A percentile compares a stretch with the other conserved stretches of the same genome.
Evolutionary conservation across 1,140 invertebrate species (phyloP).

Genomic region (Drosophila miranda): DNA sequence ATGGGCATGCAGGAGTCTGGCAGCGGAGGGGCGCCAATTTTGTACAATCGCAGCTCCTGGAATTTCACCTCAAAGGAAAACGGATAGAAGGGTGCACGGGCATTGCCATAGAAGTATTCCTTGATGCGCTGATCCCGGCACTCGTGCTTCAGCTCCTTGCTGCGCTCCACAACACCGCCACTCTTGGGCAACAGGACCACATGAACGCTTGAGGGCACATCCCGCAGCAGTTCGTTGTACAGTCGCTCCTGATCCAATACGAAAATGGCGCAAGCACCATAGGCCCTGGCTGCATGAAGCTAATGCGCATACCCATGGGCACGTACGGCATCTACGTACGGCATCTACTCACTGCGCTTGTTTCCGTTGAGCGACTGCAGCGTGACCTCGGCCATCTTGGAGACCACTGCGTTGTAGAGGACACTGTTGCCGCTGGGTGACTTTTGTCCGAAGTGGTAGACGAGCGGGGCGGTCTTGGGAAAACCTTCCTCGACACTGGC

Average conservation of each 20-base stretch:
- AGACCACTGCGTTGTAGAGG: slow-evolving; percentile 93
- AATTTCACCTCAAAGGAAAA: slow-evolving; percentile 96
- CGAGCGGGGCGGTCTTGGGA: slow-evolving; percentile 93
- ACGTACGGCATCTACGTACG: too few relatives aligned
- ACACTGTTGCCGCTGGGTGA: slow-evolving; percentile 89
- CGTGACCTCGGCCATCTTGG: slow-evolving; percentile 93
- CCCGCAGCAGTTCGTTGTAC: slow-evolving; percentile 96
- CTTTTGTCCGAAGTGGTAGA: slow-evolving; percentile 97
- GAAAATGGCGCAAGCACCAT: slow-evolving; percentile 97
- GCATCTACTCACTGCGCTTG: slow-evolving; percentile 87
- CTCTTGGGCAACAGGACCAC: slow-evolving; percentile 97
- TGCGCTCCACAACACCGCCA: slow-evolving; percentile 96
- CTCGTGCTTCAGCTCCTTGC: slow-evolving; percentile 88
- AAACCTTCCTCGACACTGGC: slow-evolving; percentile 97
- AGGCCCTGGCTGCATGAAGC: slow-evolving; percentile 93
- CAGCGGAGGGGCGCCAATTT: slow-evolving; percentile 96
- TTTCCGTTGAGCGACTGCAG: slow-evolving; percentile 92
- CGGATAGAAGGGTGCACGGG: slow-evolving; percentile 92
- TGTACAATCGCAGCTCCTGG: slow-evolving; percentile 94
- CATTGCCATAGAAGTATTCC: slow-evolving; percentile 97
- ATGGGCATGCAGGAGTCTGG: slow-evolving; percentile 97
- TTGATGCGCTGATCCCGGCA: slow-evolving; percentile 90
- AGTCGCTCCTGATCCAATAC: slow-evolving; percentile 98
- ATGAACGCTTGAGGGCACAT: slow-evolving; percentile 96
- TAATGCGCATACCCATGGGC: slow-evolving; percentile 91